Evolutionary conservation across 1,140 invertebrate species (phyloP), one percentile per base, ranked within the genome.

Genomic region (Aplysia californica): DNA sequence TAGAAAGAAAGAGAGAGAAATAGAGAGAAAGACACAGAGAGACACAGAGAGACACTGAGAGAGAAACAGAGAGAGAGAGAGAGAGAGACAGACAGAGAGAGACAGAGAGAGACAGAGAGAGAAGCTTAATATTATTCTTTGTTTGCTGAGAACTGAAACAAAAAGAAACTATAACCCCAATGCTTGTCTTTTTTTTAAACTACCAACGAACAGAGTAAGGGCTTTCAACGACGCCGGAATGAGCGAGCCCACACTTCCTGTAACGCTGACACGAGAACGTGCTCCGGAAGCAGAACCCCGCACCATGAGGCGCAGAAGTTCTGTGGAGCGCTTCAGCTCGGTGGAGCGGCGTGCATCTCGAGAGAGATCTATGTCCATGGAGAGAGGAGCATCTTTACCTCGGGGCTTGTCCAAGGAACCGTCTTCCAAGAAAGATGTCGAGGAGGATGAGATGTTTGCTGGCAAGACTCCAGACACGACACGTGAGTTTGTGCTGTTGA

Each of bases 171-270:
- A n/a, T n/a, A n/a, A n/a, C n/a, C n/a, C n/a, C n/a, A n/a, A n/a
- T n/a, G n/a, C n/a, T n/a, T n/a, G n/a, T n/a, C n/a, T n/a, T n/a
- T n/a, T n/a, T n/a, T n/a, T n/a, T n/a, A n/a, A n/a, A n/a, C n/a
- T n/a, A n/a, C n/a, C n/a, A n/a, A n/a, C n/a, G n/a, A 29, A 99
- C 92, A 92, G 97, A 70, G 93, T 99, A 0, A 92, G 96, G 61
- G 97, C 98, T 38, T 97, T 98, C 88, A 99, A 99, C 91, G 97
- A 99, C 26, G 84, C 77, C 67, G 88, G 88, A 21, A 75, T 82
- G 15, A 87, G 86, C 79, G 88, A 88, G 29, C 87, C 87, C 5
- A 87, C 88, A 18, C 79, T 89, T 67, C 87, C 87, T n/a, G 79
- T 84, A 93, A 80, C 82, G 72, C 85, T 84, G 36, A 80, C 77